Base-by-base conservation (phyloP, 1,140 invertebrate genomes). In the Polyergus mexicanus region DNA sequence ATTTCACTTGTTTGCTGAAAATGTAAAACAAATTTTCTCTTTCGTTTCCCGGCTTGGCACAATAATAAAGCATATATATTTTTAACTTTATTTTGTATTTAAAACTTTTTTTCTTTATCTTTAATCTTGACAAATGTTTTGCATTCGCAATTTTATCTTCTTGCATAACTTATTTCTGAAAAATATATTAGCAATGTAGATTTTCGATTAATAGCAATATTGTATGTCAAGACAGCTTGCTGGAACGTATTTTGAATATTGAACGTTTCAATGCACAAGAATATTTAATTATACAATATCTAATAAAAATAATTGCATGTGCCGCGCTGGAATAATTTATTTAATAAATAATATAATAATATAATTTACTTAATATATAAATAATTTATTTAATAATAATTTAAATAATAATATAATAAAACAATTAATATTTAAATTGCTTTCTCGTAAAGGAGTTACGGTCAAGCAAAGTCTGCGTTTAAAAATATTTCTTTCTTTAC, bases 401-500 rank as follows among this genome's bases (percentile, higher is more conserved):
- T 32, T 35, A 66, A 41, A 22, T 58, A 38, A 41, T 22, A 11
- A 41, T 60, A 25, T 77, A 16, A 5, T 4, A 62, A 41, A 28
- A 0, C 16, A 62, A 62, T 44, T 28, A 62, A 32, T 13, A 13
- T 56, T 28, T 66, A 6, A 6, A 51, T 66, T 5, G 16, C 4
- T 41, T 35, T 47, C 6, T 68, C 4, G n/a, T 60, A 47, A 58
- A 56, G 28, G 25, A 60, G 13, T 81, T 28, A 71, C 7, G 22
- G 35, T 32, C 38, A 10, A 47, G 35, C 38, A 60, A n/a, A n/a
- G 7, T 44, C 60, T 72, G 11, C 28, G 3, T 83, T 28, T 1
- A 72, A 72, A 66, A 72, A 51, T 16, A 51, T 16, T 13, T 81
- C 16, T 80, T 16, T 72, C 68, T 72, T 72, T 62, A 83, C 78